phyloP scores from a whole-genome alignment of 2,888 invertebrate genomes.

The Selenia dentaria region DNA sequence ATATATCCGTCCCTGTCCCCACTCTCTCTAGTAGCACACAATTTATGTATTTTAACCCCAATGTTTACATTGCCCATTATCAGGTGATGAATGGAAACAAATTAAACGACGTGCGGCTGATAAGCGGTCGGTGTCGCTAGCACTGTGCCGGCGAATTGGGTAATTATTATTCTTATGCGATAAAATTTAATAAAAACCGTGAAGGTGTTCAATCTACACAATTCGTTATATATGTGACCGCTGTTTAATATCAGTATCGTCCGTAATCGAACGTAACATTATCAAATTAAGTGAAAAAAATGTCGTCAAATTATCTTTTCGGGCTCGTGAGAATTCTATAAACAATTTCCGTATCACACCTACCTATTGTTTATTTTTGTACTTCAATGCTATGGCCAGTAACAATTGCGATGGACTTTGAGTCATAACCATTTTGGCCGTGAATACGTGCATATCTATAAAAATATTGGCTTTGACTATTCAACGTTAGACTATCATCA shows the following conservation, averaged over 20 bases:
- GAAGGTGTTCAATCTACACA: too few species aligned
- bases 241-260: too few species aligned
- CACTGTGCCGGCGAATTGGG: slow-evolving; percentile 14
- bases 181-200: not conserved
- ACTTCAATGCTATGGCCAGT: slow-evolving; percentile 26
- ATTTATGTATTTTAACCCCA: slow-evolving; percentile 68
- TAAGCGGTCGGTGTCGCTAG: slow-evolving; percentile 30
- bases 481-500: not conserved
- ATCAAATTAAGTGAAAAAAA: too few species aligned
- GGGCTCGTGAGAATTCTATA: slow-evolving; percentile 13
- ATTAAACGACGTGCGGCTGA: slow-evolving; percentile 36
- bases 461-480: not conserved
- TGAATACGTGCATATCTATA: slow-evolving; percentile 17
- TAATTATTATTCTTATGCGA: slow-evolving; percentile 17
- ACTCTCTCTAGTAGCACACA: slow-evolving; percentile 27
- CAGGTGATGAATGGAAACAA: slow-evolving; percentile 51
- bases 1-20: slow-evolving; percentile 49
- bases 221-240: too few species aligned
- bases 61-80: slow-evolving; percentile 69
- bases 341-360: slow-evolving; percentile 15
- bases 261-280: too few species aligned
- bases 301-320: too few species aligned
- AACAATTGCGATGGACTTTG: slow-evolving; percentile 3
- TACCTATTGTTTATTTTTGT: slow-evolving; percentile 30
- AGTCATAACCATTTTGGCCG: slow-evolving; percentile 24